A percentile compares a stretch with the other conserved stretches of the same genome.
phyloP scores from a whole-genome alignment of 2,113 vertebrate species.

The Microtus montanus region DNA sequence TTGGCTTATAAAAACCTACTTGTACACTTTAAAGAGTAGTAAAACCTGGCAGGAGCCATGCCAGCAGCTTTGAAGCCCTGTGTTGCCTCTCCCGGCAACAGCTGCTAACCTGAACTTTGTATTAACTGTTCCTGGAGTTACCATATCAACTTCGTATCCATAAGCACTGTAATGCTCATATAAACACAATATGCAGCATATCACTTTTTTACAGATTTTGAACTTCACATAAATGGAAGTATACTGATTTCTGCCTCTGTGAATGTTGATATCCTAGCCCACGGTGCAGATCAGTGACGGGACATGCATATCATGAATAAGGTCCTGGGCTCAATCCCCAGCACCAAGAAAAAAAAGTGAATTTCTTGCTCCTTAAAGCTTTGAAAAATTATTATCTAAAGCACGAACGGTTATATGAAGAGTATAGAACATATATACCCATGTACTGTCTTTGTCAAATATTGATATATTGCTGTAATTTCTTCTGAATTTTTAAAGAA shows the following conservation, averaged over 20 bases:
- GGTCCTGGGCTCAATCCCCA: neutral
- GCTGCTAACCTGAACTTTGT: neutral
- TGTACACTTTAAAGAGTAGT: neutral
- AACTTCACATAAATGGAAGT: slow-evolving; percentile 28
- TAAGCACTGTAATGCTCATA: neutral
- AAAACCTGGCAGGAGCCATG: neutral
- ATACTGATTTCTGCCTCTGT: neutral
- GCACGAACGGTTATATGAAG: neutral
- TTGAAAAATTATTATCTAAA: slow-evolving; percentile 7
- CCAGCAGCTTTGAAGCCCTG: neutral
- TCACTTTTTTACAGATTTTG: neutral
- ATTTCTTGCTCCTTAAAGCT: neutral
- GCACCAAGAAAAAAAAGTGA: neutral
- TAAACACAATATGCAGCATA: neutral
- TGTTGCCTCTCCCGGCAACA: neutral
- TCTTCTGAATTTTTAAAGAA: neutral
- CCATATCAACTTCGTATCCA: neutral
- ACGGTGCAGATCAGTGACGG: neutral
- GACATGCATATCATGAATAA: neutral
- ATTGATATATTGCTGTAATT: neutral
- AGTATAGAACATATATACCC: neutral
- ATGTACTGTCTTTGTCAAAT: neutral
- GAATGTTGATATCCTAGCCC: neutral
- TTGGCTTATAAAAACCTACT: neutral
- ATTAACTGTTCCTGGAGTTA: neutral